Conservation (phyloP, 2,113 vertebrate genomes). For the Misgurnus anguillicaudatus region DNA sequence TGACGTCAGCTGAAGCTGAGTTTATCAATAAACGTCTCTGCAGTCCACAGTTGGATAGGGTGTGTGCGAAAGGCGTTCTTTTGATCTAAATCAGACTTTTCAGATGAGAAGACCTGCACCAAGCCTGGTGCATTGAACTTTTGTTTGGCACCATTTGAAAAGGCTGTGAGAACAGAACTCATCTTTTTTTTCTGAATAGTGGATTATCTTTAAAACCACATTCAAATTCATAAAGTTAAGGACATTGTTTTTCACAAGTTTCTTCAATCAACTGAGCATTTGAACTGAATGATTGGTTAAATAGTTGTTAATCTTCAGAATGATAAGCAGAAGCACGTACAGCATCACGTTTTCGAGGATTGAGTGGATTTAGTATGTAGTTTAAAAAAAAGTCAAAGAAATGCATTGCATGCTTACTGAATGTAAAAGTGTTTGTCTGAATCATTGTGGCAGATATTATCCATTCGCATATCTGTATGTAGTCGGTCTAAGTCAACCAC, state of each 20-base stretch:
- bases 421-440: no score
- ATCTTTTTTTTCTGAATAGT: slow-evolving; percentile 12
- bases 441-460: no score
- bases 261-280: neutral
- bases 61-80: slow-evolving; percentile 9
- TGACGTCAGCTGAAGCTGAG: slow-evolving; percentile 3
- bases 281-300: neutral
- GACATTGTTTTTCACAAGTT: neutral
- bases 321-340: no score
- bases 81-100: slow-evolving; percentile 32
- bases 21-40: slow-evolving; percentile 37
- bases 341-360: no score
- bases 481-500: no score
- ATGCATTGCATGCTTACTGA: no score
- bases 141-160: slow-evolving; percentile 30
- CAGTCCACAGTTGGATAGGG: neutral
- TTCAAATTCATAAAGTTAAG: neutral
- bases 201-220: slow-evolving; percentile 10
- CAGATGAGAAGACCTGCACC: slow-evolving; percentile 2
- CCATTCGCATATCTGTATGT: no score
- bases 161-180: slow-evolving; percentile 19
- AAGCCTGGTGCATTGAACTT: neutral
- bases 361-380: no score
- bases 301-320: no score
- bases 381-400: no score